Evolutionary conservation across 2,888 invertebrate species (phyloP).

Genomic region (Rutpela maculata): DNA sequence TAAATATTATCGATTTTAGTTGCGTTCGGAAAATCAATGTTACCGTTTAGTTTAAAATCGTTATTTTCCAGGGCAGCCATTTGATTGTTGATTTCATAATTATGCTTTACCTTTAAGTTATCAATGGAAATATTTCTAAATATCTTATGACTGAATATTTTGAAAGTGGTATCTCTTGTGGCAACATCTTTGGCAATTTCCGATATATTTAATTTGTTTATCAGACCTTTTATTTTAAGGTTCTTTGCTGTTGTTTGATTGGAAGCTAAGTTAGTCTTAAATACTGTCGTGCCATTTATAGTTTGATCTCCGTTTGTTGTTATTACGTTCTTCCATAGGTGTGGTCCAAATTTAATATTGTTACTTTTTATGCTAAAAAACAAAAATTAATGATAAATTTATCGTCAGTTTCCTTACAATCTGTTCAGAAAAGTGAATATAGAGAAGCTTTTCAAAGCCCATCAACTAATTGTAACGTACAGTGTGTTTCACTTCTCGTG

Average conservation of each 20-base stretch:
- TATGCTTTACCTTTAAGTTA: constrained; percentile 59
- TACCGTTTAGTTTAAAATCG: constrained; percentile 51
- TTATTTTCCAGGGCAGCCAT: constrained; percentile 44
- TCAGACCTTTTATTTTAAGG: constrained; percentile 56
- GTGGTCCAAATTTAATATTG: constrained; percentile 58
- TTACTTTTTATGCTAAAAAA: constrained; percentile 56
- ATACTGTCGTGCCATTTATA: constrained; percentile 57
- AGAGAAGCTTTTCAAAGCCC: no score
- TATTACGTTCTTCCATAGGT: constrained; percentile 60
- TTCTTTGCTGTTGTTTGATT: constrained; percentile 52
- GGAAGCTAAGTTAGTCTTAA: constrained; percentile 53
- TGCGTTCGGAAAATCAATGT: constrained; percentile 47
- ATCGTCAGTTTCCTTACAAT: neutral
- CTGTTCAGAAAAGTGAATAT: no score
- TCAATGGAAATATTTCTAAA: constrained; percentile 64
- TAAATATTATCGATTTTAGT: constrained; percentile 69
- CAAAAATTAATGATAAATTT: neutral
- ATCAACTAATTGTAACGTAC: no score
- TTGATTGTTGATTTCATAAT: constrained; percentile 45
- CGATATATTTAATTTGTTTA: constrained; percentile 65
- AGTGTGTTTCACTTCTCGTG: no score
- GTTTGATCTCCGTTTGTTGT: constrained; percentile 53
- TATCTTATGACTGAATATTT: constrained; percentile 62
- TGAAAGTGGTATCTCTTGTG: constrained; percentile 51
- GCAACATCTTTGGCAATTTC: constrained; percentile 67